These are phyloP conservation scores for Watsonalla cultraria DNA, from an alignment of 2,888 invertebrate species.

Conservation along the genomic window DNA sequence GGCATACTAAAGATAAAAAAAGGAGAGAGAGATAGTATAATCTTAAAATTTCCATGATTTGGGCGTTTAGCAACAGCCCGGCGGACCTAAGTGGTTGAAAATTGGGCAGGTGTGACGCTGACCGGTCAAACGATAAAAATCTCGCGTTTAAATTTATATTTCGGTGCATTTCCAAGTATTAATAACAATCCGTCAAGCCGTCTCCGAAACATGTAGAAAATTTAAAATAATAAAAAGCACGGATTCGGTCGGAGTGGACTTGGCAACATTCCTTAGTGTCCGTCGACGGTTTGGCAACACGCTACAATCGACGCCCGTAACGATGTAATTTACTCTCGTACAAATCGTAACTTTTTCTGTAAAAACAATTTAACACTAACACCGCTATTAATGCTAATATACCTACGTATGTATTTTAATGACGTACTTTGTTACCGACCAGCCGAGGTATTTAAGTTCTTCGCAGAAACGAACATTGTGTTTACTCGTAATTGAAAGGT, in stretches of 20 bases:
- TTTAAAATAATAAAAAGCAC: neutral
- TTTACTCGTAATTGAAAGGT: neutral
- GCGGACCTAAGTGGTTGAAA: too few relatives aligned
- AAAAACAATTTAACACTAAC: neutral
- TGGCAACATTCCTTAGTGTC: neutral
- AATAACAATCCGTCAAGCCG: neutral
- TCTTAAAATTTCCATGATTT: too few relatives aligned
- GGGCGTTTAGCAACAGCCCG: too few relatives aligned
- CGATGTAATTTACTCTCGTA: neutral
- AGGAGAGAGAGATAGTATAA: too few relatives aligned
- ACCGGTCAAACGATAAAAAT: neutral
- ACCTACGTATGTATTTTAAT: neutral
- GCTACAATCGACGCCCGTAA: neutral
- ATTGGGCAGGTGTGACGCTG: too few relatives aligned
- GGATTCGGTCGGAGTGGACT: conserved; percentile 1
- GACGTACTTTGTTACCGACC: neutral
- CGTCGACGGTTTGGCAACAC: neutral
- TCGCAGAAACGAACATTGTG: neutral
- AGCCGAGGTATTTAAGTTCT: neutral
- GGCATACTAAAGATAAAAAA: too few relatives aligned
- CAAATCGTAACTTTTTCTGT: neutral
- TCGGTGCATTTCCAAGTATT: neutral
- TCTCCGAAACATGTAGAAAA: neutral
- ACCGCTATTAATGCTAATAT: neutral
- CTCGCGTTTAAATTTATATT: neutral